Evolutionary conservation across 2,888 invertebrate species (phyloP).

Genomic region (Coecobrya sp.): DNA sequence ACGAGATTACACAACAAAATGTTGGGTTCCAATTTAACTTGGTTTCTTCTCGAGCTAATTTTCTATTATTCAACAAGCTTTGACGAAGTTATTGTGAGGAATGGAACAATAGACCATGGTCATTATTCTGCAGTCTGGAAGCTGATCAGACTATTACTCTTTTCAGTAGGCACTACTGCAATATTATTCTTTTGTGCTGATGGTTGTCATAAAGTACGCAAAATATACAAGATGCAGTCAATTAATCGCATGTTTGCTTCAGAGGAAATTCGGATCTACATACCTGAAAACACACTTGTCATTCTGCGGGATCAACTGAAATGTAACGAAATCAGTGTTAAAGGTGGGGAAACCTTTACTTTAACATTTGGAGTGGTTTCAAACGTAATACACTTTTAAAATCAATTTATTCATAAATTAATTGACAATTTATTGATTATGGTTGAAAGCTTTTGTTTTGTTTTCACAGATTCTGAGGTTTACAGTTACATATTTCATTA

Average conservation of each 20-base stretch:
- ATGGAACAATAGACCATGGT: not conserved
- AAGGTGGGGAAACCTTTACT: not conserved
- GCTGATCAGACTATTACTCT: not conserved
- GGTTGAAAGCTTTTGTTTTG: too few relatives aligned
- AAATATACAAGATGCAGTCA: not conserved
- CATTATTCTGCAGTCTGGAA: not conserved
- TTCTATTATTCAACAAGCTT: not conserved
- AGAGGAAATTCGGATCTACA: not conserved
- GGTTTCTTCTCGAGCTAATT: not conserved
- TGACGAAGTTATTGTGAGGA: not conserved
- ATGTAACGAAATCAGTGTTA: not conserved
- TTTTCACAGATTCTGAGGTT: not conserved
- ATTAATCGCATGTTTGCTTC: not conserved
- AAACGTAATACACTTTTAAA: not conserved
- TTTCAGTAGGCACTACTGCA: not conserved
- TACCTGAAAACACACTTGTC: not conserved
- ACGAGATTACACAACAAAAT: not conserved
- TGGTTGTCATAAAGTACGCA: not conserved
- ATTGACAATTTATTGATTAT: not conserved
- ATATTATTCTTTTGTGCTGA: not conserved
- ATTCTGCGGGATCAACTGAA: not conserved
- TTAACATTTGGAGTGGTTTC: not conserved
- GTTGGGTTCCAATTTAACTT: not conserved
- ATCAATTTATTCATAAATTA: too few relatives aligned
- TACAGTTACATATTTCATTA: slow-evolving; percentile 12